These are phyloP conservation scores for Drosophila willistoni DNA, from an alignment of 1,140 invertebrate species.

Conservation along the genomic window DNA sequence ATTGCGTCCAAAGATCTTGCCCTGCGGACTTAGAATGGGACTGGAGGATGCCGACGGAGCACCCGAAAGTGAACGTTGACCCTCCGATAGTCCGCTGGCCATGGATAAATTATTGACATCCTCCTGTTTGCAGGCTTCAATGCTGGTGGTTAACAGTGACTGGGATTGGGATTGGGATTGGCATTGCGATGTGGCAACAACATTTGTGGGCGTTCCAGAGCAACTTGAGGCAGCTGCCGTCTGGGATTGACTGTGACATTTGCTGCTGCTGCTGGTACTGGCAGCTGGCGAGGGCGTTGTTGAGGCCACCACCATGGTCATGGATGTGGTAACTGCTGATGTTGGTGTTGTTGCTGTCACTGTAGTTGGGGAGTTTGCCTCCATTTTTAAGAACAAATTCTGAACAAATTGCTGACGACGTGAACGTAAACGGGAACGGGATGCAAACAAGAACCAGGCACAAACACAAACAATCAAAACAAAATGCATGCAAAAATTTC, in stretches of 20 bases:
- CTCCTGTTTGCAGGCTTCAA: slow-evolving; percentile 61
- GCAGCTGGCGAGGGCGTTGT: slow-evolving; percentile 50
- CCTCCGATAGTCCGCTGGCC: slow-evolving; percentile 72
- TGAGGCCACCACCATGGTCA: slow-evolving; percentile 33
- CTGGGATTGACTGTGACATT: slow-evolving; percentile 38
- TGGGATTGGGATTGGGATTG: slow-evolving; percentile 14
- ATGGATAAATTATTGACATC: slow-evolving; percentile 75
- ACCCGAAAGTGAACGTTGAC: slow-evolving; percentile 73
- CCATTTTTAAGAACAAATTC: slow-evolving; percentile 38
- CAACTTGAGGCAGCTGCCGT: slow-evolving; percentile 51
- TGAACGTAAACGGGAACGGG: slow-evolving; percentile 19
- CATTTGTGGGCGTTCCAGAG: slow-evolving; percentile 19
- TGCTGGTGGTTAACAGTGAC: slow-evolving; percentile 54
- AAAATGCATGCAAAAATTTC: slow-evolving; percentile 60
- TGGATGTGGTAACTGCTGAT: background rate
- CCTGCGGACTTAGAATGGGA: slow-evolving; percentile 80
- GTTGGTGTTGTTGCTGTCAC: slow-evolving; percentile 6
- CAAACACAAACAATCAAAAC: slow-evolving; percentile 57
- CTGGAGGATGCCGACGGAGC: slow-evolving; percentile 80
- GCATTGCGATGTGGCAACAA: background rate
- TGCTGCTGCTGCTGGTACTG: slow-evolving; percentile 46
- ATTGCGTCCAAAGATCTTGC: slow-evolving; percentile 83
- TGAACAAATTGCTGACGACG: slow-evolving; percentile 9
- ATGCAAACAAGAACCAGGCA: slow-evolving; percentile 48
- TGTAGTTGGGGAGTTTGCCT: slow-evolving; percentile 59